Percentiles rank a stretch among this genome's conserved stretches.
phyloP scores from a whole-genome alignment of 2,113 vertebrate genomes.

The Orientallactaga bullata region DNA sequence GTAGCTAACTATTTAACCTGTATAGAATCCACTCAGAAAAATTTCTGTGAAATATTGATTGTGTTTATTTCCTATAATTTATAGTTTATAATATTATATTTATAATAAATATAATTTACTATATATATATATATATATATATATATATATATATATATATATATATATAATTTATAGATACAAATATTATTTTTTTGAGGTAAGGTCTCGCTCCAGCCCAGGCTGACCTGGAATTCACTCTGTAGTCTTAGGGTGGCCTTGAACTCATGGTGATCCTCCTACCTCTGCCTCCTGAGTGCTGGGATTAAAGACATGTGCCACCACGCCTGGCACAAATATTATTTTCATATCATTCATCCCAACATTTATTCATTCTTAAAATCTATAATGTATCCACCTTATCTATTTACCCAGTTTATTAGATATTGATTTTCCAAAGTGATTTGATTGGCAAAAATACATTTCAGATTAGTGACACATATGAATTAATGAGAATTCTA shows the following conservation, averaged over 20 bases:
- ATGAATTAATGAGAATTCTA: neutral
- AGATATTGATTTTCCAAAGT: slow-evolving; percentile 11
- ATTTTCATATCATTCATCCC: neutral
- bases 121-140: no score
- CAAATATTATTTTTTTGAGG: slow-evolving; percentile 24
- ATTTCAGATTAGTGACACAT: slow-evolving; percentile 49
- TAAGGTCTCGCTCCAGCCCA: no score
- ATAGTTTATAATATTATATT: no score
- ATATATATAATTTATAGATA: no score
- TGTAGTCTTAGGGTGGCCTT: no score
- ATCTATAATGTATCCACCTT: neutral
- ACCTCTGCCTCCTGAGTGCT: no score
- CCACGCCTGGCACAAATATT: no score
- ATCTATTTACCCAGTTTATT: neutral
- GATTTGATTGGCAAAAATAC: neutral
- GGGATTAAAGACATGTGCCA: no score
- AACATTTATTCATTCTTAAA: neutral
- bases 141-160: no score
- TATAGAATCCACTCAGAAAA: neutral
- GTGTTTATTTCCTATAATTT: neutral
- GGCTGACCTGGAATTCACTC: no score
- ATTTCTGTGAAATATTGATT: neutral
- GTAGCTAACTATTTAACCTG: neutral
- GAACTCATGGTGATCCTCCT: no score
- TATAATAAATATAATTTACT: no score